phyloP scores from a whole-genome alignment of 2,113 vertebrate genomes.

The Eublepharis macularius region DNA sequence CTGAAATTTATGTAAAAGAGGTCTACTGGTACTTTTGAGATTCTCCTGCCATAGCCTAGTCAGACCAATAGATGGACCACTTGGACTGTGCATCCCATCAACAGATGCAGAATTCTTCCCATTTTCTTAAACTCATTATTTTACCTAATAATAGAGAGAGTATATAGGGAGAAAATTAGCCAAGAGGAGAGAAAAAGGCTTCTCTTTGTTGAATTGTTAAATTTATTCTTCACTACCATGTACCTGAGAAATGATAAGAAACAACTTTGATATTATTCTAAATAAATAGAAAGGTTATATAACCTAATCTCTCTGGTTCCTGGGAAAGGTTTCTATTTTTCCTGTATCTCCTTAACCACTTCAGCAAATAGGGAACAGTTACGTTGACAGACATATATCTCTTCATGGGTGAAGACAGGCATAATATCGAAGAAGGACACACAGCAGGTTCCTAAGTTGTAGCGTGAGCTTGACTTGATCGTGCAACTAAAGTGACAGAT shows the following conservation, averaged over 20 bases:
- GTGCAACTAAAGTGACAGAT: background rate
- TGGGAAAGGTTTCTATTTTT: slow-evolving; percentile 48
- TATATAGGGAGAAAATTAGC: slow-evolving; percentile 56
- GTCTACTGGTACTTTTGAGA: slow-evolving; percentile 33
- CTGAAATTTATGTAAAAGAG: slow-evolving; percentile 47
- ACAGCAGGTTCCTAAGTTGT: background rate
- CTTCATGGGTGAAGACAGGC: background rate
- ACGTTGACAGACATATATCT: background rate
- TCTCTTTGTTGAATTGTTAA: slow-evolving; percentile 55
- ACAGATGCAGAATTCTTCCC: background rate
- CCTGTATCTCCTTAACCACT: slow-evolving; percentile 38
- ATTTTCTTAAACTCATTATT: slow-evolving; percentile 36
- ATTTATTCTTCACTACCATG: slow-evolving; percentile 59
- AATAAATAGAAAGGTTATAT: slow-evolving; percentile 64
- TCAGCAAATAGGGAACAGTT: slow-evolving; percentile 20
- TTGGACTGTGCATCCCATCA: background rate
- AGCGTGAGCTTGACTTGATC: background rate
- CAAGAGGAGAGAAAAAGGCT: slow-evolving; percentile 27
- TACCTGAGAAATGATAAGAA: slow-evolving; percentile 65
- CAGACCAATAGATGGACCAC: slow-evolving; percentile 59
- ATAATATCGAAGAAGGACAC: background rate
- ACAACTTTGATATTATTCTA: slow-evolving; percentile 52
- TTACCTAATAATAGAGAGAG: slow-evolving; percentile 54
- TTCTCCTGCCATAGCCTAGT: slow-evolving; percentile 21
- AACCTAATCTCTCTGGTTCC: slow-evolving; percentile 48